Conservation (phyloP, 2,888 invertebrate species). For the Microplitis manilae region DNA sequence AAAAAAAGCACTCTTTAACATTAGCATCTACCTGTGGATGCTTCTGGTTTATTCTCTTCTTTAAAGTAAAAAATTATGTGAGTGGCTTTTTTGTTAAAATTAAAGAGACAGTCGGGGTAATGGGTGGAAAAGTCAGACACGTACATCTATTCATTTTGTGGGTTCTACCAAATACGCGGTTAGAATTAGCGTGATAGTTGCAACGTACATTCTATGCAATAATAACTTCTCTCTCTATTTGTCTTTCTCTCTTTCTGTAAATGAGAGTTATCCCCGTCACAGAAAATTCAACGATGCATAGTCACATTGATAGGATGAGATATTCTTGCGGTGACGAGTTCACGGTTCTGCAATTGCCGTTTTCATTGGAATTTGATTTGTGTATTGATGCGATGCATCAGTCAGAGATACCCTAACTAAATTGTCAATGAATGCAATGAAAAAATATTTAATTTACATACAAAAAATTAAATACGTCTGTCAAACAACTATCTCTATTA, state of each 20-base stretch:
- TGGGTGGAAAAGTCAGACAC: constrained; percentile 11
- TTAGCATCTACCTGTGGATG: background rate
- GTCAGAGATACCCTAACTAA: background rate
- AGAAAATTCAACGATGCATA: background rate
- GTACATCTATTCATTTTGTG: background rate
- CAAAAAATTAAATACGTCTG: too few relatives aligned
- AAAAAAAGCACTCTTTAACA: background rate
- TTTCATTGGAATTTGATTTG: background rate
- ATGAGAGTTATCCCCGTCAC: background rate
- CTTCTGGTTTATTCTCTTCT: background rate
- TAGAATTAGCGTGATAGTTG: background rate
- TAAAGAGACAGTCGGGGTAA: background rate
- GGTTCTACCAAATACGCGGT: background rate
- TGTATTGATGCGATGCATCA: constrained; percentile 8
- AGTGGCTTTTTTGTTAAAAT: background rate
- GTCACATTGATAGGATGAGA: background rate
- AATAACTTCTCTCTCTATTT: background rate
- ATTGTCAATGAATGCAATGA: background rate
- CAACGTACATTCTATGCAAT: background rate
- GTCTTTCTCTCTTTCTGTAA: background rate
- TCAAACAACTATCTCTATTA: too few relatives aligned
- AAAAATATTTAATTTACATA: background rate
- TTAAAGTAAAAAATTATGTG: background rate
- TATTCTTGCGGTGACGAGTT: background rate
- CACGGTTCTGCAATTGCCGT: background rate